phyloP scores from a whole-genome alignment of 2,797 vertebrate genomes.

The Hyperoplus immaculatus region DNA sequence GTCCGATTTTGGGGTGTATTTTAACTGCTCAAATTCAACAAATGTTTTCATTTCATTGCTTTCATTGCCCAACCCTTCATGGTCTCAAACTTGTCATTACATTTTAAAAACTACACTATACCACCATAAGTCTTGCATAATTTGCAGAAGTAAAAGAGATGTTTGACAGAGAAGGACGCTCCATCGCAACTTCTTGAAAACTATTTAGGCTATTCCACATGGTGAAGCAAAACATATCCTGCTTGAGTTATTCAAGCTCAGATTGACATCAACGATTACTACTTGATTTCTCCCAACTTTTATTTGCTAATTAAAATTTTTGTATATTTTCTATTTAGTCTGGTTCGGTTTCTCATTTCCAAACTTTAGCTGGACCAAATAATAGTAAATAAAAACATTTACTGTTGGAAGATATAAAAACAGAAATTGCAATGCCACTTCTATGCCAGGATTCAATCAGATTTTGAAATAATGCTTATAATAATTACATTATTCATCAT shows the following conservation, averaged over 20 bases:
- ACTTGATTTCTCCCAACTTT: constrained; percentile 33
- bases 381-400: too few relatives aligned
- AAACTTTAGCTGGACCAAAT: too few relatives aligned
- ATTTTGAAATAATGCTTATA: too few relatives aligned
- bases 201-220: constrained; percentile 20
- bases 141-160: neutral
- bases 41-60: constrained; percentile 19
- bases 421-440: too few relatives aligned
- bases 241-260: constrained; percentile 21
- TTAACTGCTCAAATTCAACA: constrained; percentile 3
- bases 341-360: too few relatives aligned
- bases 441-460: too few relatives aligned
- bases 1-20: neutral
- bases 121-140: constrained; percentile 3
- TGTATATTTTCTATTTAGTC: too few relatives aligned
- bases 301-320: neutral
- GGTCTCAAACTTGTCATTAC: neutral
- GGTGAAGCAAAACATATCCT: constrained; percentile 16
- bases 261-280: constrained; percentile 30
- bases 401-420: too few relatives aligned
- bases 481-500: too few relatives aligned
- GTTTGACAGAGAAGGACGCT: neutral
- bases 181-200: neutral
- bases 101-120: neutral
- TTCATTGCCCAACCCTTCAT: neutral